phyloP scores from a whole-genome alignment of 2,113 vertebrate genomes.

The Elephas maximus region DNA sequence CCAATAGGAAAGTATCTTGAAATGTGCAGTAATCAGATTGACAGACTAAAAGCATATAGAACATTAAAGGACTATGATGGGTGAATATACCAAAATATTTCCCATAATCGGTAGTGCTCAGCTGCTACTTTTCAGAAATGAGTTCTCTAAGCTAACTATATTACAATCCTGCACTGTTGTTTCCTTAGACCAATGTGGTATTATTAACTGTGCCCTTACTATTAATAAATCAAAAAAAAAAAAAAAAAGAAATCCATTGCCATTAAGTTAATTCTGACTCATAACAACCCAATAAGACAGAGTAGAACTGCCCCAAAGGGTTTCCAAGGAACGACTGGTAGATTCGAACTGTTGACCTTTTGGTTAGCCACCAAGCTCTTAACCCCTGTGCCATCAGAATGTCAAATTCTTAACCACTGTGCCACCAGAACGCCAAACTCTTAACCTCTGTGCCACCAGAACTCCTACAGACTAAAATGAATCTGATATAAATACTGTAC shows the following conservation, averaged over 20 bases:
- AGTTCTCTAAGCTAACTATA: conserved; percentile 4
- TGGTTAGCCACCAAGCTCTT: too few species aligned
- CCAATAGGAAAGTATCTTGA: neutral
- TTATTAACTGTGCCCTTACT: neutral
- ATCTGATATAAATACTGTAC: neutral
- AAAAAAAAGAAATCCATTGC: too few species aligned
- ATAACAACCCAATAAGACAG: too few species aligned
- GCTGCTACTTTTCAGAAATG: neutral
- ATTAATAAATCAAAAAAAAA: neutral
- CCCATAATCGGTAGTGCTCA: neutral
- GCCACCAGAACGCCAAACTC: neutral
- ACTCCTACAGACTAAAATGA: neutral
- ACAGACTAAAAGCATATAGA: neutral
- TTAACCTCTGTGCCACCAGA: too few species aligned
- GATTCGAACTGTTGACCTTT: too few species aligned
- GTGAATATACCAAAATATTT: neutral
- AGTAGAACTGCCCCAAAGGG: too few species aligned
- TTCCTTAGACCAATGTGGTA: neutral
- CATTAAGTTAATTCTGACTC: too few species aligned
- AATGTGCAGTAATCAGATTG: neutral
- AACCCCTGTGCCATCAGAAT: too few species aligned
- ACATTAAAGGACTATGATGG: neutral
- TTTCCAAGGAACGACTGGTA: too few species aligned
- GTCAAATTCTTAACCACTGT: too few species aligned
- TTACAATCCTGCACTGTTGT: neutral